Evolutionary conservation across 2,797 vertebrate genomes (phyloP).

Genomic region (Dromococcyx pavoninus): DNA sequence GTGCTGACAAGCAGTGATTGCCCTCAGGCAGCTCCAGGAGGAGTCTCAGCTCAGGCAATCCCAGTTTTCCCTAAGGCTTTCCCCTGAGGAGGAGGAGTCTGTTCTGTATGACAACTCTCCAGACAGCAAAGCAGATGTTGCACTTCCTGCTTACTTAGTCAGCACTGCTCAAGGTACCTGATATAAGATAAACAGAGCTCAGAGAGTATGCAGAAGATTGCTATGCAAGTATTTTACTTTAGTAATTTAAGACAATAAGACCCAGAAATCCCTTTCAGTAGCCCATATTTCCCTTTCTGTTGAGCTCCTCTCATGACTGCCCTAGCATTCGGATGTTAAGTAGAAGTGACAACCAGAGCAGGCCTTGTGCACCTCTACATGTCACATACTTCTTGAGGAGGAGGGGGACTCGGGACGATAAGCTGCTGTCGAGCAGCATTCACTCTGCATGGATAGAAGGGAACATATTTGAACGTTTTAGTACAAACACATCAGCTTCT

Average conservation of each 20-base stretch:
- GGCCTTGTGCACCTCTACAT: neutral
- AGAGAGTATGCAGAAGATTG: fast-evolving
- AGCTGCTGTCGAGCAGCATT: neutral
- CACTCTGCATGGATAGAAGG: neutral
- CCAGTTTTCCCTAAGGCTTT: neutral
- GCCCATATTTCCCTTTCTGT: neutral
- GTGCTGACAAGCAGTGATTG: neutral
- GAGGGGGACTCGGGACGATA: neutral
- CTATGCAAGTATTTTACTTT: neutral
- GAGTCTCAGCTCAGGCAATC: neutral
- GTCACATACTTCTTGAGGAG: neutral
- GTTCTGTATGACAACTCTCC: neutral
- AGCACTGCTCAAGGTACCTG: neutral
- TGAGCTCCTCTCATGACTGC: neutral
- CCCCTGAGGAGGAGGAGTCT: fast-evolving
- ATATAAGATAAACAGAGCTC: neutral
- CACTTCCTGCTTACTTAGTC: neutral
- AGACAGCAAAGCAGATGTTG: neutral
- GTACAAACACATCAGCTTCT: neutral
- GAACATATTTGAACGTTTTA: neutral
- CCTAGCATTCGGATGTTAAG: neutral
- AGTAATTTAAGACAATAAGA: neutral
- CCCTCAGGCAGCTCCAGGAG: neutral
- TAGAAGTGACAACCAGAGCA: conserved; percentile 8
- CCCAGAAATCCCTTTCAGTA: neutral